Percentiles rank a stretch among this genome's conserved stretches.
Evolutionary conservation across 2,888 invertebrate genomes (phyloP).

Genomic region (Eubasilissa splendida): DNA sequence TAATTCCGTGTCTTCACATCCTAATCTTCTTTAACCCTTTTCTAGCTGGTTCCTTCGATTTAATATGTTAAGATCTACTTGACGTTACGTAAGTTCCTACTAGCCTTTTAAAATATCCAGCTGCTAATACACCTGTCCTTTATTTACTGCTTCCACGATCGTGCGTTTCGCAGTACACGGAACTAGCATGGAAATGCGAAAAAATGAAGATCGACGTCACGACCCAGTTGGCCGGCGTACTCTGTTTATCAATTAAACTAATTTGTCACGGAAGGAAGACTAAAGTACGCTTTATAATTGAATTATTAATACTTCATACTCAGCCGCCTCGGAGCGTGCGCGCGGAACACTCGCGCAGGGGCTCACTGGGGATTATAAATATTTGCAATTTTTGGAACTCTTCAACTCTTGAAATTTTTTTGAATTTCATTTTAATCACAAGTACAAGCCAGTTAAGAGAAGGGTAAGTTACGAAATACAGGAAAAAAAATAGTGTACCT

Average conservation of each 20-base stretch:
- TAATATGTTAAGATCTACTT: too few relatives aligned
- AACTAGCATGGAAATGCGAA: neutral
- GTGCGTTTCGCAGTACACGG: constrained; percentile 2
- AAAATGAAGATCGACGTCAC: constrained; percentile 34
- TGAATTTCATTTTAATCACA: too few relatives aligned
- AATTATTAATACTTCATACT: constrained; percentile 42
- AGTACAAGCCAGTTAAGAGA: too few relatives aligned
- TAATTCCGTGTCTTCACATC: too few relatives aligned
- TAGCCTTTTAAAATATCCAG: too few relatives aligned
- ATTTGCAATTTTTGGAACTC: too few relatives aligned
- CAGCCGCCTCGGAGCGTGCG: neutral
- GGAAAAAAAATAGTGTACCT: too few relatives aligned
- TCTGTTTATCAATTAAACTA: constrained; percentile 55
- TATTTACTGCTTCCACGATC: neutral
- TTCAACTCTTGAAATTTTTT: too few relatives aligned
- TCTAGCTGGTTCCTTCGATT: too few relatives aligned
- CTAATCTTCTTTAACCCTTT: too few relatives aligned
- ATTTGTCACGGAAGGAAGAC: constrained; percentile 55
- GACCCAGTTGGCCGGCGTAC: constrained; percentile 52
- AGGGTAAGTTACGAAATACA: too few relatives aligned
- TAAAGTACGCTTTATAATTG: constrained; percentile 45
- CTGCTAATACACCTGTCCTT: neutral
- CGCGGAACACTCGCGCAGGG: neutral
- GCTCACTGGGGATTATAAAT: neutral
- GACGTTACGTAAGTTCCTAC: too few relatives aligned